These are phyloP conservation scores for Sapajus apella DNA, from an alignment of 2,113 vertebrate species.

Conservation along the genomic window DNA sequence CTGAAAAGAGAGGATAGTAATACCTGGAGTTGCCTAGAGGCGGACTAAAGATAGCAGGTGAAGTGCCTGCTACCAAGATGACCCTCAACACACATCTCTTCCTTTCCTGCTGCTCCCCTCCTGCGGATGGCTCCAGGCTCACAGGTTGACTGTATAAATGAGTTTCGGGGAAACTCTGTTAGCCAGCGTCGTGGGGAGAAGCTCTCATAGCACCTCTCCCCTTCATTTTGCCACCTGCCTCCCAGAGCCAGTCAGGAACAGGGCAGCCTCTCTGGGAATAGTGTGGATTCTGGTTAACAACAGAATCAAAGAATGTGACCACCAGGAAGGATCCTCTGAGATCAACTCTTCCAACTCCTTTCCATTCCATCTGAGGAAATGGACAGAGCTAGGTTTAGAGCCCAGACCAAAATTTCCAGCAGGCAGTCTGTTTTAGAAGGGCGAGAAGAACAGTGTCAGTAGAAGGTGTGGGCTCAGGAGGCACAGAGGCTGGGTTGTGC, in stretches of 20 bases:
- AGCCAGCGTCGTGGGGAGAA: not conserved
- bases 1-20: not conserved
- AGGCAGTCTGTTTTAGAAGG: not conserved
- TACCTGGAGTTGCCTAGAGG: not conserved
- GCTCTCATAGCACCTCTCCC: not conserved
- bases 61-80: not conserved
- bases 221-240: not conserved
- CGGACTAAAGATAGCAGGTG: not conserved
- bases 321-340: not conserved
- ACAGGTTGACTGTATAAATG: not conserved
- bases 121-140: not conserved
- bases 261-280: not conserved
- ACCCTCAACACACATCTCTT: not conserved
- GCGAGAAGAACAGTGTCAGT: not conserved
- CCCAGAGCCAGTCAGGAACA: not conserved
- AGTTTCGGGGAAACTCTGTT: not conserved
- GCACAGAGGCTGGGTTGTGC: fast-evolving
- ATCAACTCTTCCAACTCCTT: not conserved
- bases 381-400: not conserved
- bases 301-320: not conserved
- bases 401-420: not conserved
- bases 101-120: not conserved
- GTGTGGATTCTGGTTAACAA: not conserved
- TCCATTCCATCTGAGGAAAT: not conserved
- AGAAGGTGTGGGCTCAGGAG: not conserved